Evolutionary conservation across 2,888 invertebrate species (phyloP), one percentile per base, ranked within the genome.

Genomic region (Psylliodes chrysocephalus): DNA sequence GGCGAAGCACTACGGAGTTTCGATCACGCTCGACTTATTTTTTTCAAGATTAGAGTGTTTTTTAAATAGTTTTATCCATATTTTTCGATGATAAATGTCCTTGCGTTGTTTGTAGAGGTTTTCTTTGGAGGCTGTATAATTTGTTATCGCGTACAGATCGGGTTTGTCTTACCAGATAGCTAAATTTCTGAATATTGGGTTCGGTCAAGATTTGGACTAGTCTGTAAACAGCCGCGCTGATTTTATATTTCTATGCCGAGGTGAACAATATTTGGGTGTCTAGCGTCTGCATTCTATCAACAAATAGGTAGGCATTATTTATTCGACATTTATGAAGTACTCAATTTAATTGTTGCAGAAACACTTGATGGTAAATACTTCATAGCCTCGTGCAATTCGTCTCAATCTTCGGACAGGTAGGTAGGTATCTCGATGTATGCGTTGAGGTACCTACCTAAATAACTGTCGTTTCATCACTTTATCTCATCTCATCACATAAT

Each of bases 1-100:
- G 82, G 82, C 81, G 77, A 74, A 70, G 44, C 60, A 82, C 81
- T 75, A 72, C 54, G 79, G 79, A 70, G 71, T 79, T 77, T 75
- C 70, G 53, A 49, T 70, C 55, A 44, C 55, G 19, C 54, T 46
- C 56, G 18, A 40, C 54, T 46, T 22, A 40, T 65, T 60, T 64
- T 66, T 67, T 67, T 67, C 15, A 14, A 6, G 57, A 56, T 57
- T 47, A 22, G 8, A 25, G 15, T 25, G 40, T 38, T 40, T 59
- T 51, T 40, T 5, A 15, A 33, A 22, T 40, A 2, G 12, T 8
- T 25, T 49, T 18, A 49, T 49, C 15, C 25, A 25, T 49, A 10
- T 25, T 49, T 49, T 49, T 30, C 19, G 17, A 4, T 38, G 47
- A 40, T 51, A 25, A 59, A 38, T 40, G 47, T 47, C 60, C 60